These are phyloP conservation scores for Ericerus pela DNA, from an alignment of 1,140 invertebrate species.

Conservation along the genomic window DNA sequence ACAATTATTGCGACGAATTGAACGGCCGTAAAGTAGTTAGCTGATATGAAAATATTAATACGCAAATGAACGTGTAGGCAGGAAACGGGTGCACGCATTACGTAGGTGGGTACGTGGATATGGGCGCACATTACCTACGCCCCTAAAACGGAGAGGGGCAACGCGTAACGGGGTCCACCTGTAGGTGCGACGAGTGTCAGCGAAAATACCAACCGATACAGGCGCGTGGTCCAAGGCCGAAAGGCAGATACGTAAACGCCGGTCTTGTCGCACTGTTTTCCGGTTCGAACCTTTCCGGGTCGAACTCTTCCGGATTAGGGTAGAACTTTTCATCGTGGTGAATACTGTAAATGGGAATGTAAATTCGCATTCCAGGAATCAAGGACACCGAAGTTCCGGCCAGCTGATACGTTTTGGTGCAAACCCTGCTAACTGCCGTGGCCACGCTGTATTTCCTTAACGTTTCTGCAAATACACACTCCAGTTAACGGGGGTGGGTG, in stretches of 20 bases:
- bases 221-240: conserved; percentile 49
- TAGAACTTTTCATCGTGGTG: conserved; percentile 46
- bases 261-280: conserved; percentile 22
- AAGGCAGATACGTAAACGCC: conserved; percentile 41
- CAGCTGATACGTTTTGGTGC: conserved; percentile 36
- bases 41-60: too few species aligned
- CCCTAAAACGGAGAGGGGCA: too few species aligned
- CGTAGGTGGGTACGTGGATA: too few species aligned
- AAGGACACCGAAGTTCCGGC: too few species aligned
- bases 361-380: conserved; percentile 34
- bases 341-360: conserved; percentile 40
- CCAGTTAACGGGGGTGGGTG: too few species aligned
- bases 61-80: too few species aligned
- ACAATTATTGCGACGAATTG: too few species aligned
- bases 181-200: too few species aligned
- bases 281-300: conserved; percentile 40
- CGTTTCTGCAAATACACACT: conserved; percentile 12
- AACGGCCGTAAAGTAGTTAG: too few species aligned
- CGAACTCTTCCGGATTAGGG: conserved; percentile 45
- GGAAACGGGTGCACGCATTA: too few species aligned
- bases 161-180: too few species aligned
- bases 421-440: conserved; percentile 34
- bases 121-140: too few species aligned
- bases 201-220: conserved; percentile 47
- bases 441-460: conserved; percentile 32